Conservation (phyloP, 2,113 vertebrate genomes). For the Carassius carassius region DNA sequence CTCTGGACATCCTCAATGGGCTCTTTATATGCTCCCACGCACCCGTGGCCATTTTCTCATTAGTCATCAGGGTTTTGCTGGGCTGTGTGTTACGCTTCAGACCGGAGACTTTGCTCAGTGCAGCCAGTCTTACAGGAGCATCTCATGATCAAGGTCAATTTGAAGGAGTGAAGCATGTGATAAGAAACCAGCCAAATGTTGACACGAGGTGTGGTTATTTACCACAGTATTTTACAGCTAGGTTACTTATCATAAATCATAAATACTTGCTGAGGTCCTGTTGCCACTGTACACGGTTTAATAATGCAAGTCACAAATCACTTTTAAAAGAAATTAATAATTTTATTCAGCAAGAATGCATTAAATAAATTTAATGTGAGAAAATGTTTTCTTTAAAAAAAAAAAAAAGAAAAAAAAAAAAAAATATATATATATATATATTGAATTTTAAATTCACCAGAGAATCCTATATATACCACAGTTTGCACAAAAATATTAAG, state of each 20-base stretch:
- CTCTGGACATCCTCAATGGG: conserved; percentile 73
- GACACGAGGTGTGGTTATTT: conserved; percentile 5
- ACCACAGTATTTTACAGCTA: background rate
- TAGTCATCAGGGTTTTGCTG: conserved; percentile 27
- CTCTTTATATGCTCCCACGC: conserved; percentile 63
- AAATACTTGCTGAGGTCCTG: background rate
- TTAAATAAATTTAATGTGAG: too few relatives aligned
- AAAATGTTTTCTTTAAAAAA: too few relatives aligned
- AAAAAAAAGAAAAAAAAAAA: too few relatives aligned
- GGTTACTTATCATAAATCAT: background rate
- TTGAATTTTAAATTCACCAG: too few relatives aligned
- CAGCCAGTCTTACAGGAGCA: conserved; percentile 5
- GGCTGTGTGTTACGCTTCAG: conserved; percentile 26
- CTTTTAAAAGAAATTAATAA: too few relatives aligned
- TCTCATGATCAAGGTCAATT: conserved; percentile 7
- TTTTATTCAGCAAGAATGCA: too few relatives aligned
- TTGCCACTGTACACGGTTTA: background rate
- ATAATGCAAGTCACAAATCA: background rate
- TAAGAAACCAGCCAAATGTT: background rate
- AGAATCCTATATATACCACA: too few relatives aligned
- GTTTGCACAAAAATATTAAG: too few relatives aligned
- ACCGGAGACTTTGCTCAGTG: conserved; percentile 24
- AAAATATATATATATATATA: too few relatives aligned
- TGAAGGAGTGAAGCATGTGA: background rate
- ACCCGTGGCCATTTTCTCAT: conserved; percentile 30